These are phyloP conservation scores for Platysternon megacephalum DNA, from an alignment of 2,113 vertebrate species.

Conservation along the genomic window DNA sequence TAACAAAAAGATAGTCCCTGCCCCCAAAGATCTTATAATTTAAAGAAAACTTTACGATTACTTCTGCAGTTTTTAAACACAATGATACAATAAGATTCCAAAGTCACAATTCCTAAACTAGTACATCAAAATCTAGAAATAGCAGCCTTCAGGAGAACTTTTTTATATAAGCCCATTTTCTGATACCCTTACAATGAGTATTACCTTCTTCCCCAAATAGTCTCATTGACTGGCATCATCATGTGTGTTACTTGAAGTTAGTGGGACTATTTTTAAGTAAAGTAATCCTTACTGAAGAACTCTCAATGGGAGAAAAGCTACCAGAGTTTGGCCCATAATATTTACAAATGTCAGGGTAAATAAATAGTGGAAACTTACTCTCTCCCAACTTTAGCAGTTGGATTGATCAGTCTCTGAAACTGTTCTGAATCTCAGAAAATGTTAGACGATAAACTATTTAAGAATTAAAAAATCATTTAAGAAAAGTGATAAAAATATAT, in stretches of 20 bases:
- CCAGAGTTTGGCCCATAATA: not conserved
- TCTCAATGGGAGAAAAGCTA: fast-evolving
- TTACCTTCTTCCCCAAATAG: not conserved
- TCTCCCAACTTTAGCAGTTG: not conserved
- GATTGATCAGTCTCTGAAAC: not conserved
- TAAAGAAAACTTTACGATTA: not conserved
- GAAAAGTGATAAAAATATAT: not conserved
- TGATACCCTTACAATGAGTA: not conserved
- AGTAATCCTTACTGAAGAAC: not conserved
- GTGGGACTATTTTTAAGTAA: not conserved
- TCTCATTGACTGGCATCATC: not conserved
- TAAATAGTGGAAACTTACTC: not conserved
- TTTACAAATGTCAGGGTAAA: not conserved
- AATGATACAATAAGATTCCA: not conserved
- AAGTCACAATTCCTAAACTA: not conserved
- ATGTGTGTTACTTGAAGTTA: not conserved
- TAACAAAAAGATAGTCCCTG: not conserved
- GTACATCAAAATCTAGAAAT: not conserved
- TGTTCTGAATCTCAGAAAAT: not conserved
- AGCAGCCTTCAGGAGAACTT: not conserved
- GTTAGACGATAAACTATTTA: not conserved
- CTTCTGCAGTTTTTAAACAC: not conserved
- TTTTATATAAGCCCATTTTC: not conserved
- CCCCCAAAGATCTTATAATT: not conserved
- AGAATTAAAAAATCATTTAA: not conserved